Evolutionary conservation across 2,113 vertebrate genomes (phyloP).

Genomic region (Poeciliopsis prolifica): DNA sequence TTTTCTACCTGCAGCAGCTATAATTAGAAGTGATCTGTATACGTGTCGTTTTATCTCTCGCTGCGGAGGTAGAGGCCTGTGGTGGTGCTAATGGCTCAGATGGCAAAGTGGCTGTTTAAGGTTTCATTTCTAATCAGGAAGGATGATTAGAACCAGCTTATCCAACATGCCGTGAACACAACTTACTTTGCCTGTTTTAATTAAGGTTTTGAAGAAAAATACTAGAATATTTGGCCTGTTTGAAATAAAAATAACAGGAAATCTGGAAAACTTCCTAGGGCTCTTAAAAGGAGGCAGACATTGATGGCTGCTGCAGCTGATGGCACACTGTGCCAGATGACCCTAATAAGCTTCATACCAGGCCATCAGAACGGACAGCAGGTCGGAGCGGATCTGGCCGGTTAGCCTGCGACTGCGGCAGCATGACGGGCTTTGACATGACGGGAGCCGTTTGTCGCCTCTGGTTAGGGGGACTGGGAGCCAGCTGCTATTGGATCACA

Average conservation of each 20-base stretch:
- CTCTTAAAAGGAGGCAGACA: conserved; percentile 3
- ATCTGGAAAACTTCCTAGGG: conserved; percentile 4
- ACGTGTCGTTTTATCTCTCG: background rate
- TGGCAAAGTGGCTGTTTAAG: background rate
- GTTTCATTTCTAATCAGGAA: background rate
- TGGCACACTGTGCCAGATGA: conserved; percentile 5
- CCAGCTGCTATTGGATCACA: conserved; percentile 84
- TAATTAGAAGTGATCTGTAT: background rate
- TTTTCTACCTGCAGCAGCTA: background rate
- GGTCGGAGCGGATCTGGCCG: conserved; percentile 81
- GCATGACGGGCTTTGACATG: conserved; percentile 95
- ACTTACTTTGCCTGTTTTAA: conserved; percentile 15
- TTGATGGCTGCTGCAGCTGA: background rate
- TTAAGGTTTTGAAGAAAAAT: background rate
- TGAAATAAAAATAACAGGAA: conserved; percentile 34
- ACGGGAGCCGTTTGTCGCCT: conserved; percentile 85
- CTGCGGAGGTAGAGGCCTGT: background rate
- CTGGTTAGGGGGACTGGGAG: conserved; percentile 91
- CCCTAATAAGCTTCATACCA: conserved; percentile 83
- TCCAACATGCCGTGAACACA: background rate
- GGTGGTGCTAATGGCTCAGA: background rate
- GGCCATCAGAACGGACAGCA: conserved; percentile 85
- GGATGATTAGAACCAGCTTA: background rate
- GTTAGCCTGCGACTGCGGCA: conserved; percentile 85
- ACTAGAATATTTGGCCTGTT: conserved; percentile 7